A percentile compares a stretch with the other conserved stretches of the same genome.
Conservation (phyloP, 2,113 vertebrate species). For the Zosterops borbonicus region DNA sequence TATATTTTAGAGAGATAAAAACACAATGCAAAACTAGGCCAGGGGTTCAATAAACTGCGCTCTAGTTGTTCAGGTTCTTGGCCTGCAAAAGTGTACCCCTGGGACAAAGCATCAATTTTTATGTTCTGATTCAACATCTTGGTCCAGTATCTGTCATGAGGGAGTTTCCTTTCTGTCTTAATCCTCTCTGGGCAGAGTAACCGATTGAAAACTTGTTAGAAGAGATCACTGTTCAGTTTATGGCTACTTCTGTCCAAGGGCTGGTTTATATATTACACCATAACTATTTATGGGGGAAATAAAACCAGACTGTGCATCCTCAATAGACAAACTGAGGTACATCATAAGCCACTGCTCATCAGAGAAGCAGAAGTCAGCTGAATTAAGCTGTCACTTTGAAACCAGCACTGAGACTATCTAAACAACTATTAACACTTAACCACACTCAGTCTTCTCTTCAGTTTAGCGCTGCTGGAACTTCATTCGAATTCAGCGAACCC, state of each 20-base stretch:
- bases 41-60: not conserved
- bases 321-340: not conserved
- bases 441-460: not conserved
- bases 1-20: not conserved
- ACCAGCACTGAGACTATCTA: not conserved
- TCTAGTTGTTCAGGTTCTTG: not conserved
- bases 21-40: not conserved
- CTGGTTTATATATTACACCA: not conserved
- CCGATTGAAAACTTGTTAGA: not conserved
- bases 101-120: not conserved
- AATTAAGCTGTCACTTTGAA: not conserved
- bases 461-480: not conserved
- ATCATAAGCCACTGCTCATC: not conserved
- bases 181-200: not conserved
- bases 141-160: not conserved
- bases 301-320: not conserved
- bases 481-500: not conserved
- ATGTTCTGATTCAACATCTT: not conserved
- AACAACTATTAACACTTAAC: not conserved
- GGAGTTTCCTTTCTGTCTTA: not conserved
- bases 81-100: not conserved
- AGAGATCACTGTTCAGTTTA: not conserved
- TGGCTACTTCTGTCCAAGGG: not conserved
- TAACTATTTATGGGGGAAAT: not conserved
- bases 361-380: not conserved